phyloP scores from a whole-genome alignment of 2,888 invertebrate species.

The Xestia rhomboidea region DNA sequence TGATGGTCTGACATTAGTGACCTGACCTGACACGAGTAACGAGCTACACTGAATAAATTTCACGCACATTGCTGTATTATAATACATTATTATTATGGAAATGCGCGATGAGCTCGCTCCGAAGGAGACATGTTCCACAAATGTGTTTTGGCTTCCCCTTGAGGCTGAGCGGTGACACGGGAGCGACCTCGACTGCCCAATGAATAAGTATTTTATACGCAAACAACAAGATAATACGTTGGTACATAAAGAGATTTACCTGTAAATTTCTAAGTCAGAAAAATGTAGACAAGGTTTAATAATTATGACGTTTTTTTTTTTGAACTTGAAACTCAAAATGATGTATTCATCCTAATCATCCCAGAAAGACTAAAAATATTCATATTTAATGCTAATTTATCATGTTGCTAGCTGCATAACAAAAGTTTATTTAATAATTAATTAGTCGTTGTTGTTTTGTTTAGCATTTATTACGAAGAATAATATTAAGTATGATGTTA shows the following conservation, averaged over 20 bases:
- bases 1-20: conserved; percentile 44
- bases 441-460: conserved; percentile 7
- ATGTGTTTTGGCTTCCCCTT: conserved; percentile 72
- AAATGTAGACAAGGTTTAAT: conserved; percentile 5
- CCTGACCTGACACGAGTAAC: conserved; percentile 64
- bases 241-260: conserved; percentile 18
- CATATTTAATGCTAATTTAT: conserved; percentile 24
- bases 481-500: background rate
- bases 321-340: background rate
- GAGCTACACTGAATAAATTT: conserved; percentile 76
- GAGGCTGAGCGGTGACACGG: conserved; percentile 67
- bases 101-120: conserved; percentile 69
- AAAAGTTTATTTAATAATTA: background rate
- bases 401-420: background rate
- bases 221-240: conserved; percentile 30
- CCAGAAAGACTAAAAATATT: conserved; percentile 12
- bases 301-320: conserved; percentile 5
- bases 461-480: conserved; percentile 13
- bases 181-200: conserved; percentile 61
- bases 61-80: conserved; percentile 71
- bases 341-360: background rate
- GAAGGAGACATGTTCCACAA: conserved; percentile 62
- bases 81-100: conserved; percentile 73
- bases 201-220: conserved; percentile 52
- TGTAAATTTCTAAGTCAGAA: conserved; percentile 10